Evolutionary conservation across 2,113 vertebrate species (phyloP).

Genomic region (Phylloscopus whistleri): DNA sequence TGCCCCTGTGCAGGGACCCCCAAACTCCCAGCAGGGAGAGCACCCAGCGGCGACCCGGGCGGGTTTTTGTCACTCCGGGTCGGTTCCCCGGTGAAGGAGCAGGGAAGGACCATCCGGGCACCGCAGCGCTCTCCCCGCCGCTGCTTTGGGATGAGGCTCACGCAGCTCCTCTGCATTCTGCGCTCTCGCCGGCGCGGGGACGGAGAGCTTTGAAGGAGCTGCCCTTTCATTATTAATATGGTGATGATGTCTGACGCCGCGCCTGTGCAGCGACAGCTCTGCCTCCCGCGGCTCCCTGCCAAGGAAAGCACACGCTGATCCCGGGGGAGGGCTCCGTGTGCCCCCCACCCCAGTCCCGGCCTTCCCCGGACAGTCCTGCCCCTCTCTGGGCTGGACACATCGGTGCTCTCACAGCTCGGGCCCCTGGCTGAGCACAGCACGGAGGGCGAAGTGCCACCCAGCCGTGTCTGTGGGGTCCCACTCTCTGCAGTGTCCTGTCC

Average conservation of each 20-base stretch:
- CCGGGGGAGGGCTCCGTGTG: not conserved
- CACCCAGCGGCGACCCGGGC: rapidly evolving
- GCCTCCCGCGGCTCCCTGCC: not conserved
- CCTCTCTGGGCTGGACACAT: not conserved
- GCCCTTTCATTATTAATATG: conserved; percentile 70
- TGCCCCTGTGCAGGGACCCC: rapidly evolving
- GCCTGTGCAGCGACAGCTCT: not conserved
- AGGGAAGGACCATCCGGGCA: not conserved
- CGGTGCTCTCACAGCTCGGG: rapidly evolving
- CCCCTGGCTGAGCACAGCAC: rapidly evolving
- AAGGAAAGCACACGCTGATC: not conserved
- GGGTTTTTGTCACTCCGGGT: rapidly evolving
- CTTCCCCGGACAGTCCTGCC: rapidly evolving
- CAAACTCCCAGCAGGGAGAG: not conserved
- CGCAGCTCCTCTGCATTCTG: conserved; percentile 50
- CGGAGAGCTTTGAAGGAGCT: conserved; percentile 55
- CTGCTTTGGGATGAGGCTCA: conserved; percentile 61
- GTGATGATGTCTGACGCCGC: conserved; percentile 48
- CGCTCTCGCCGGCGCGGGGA: conserved; percentile 33
- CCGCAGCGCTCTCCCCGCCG: not conserved
- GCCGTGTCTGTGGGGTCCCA: not conserved
- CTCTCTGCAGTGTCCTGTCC: not conserved
- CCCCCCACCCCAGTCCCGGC: not conserved
- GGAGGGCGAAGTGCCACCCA: not conserved
- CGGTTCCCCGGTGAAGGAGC: not conserved